Base-by-base conservation (phyloP, 2,888 invertebrate species). In the Frankliniella fusca region DNA sequence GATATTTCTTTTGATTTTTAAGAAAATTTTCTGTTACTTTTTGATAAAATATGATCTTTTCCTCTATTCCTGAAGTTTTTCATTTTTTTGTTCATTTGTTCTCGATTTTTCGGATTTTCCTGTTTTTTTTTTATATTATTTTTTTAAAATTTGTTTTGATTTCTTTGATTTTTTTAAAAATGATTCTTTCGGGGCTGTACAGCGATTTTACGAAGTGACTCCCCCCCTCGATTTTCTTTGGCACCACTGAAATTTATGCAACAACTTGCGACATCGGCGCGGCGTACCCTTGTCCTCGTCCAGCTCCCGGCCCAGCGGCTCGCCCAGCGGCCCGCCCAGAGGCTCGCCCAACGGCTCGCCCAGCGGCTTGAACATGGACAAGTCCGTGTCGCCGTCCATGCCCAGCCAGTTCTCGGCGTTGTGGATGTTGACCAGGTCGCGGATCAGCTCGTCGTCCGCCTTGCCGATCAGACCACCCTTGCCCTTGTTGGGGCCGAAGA, bases 371-470 rank as follows among this genome's bases (percentile, higher is more conserved):
- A 96, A 95, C 88, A 95, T 91, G 70, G 92, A 93, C 87, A 95
- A 88, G 85, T 95, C 95, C 80, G 95, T 94, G 86, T 96, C 96
- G 1, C 94, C 95, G 86, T 97, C 96, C 88, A 97, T 94, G 48
- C 96, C 95, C 15, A 97, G 90, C 97, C 97, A 97, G 88, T 96
- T 95, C 88, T 97, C 97, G 0, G 96, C 95, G 87, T 97, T 97
- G 89, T 97, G 97, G 85, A 96, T 95, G 85, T 95, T 94, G 86
- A 97, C 96, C 84, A 98, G 91, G 87, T 96, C 97, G 82, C 93
- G 90, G 50, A 97, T 96, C 50, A 97, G 90, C 86, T 97, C 93
- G 86, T 97, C 97, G 86, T 97, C 96, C 0, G 94, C 92, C 89
- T 97, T 97, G 65, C 95, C 97, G 84, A 95, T 93, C 86, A 95